Base-by-base conservation (phyloP, 2,113 vertebrate species). In the Antennarius striatus region DNA sequence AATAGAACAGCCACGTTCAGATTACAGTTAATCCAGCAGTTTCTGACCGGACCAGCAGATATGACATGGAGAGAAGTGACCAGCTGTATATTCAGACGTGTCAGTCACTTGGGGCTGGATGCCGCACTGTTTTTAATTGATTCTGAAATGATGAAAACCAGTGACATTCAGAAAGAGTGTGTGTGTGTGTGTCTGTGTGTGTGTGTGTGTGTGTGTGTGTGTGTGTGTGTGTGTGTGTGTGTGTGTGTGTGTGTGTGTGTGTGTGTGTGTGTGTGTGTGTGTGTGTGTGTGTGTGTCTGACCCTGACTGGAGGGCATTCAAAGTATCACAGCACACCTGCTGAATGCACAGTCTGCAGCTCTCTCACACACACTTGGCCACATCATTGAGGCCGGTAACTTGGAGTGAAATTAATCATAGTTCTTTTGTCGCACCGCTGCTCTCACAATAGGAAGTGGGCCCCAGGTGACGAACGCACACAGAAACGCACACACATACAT, bases 391-490 rank as follows among this genome's bases (percentile, higher is more conserved):
- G 86, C 84, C 77, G 83, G 84, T 87, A 86, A 89, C 86, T 86
- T 47, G 10, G 77, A 86, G 88, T 79, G 89, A 91, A 91, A 91
- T 92, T 90, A 92, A 91, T 91, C 90, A 91, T 91, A 82, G 82
- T 90, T 87, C 85, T 85, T 83, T 89, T 85, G 75, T 86, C 73
- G 81, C 88, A 81, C 86, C 69, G 63, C 80, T 88, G 88, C 85
- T 88, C 82, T 82, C 83, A 70, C 81, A 86, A 86, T 84, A 89
- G 84, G 86, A 88, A 70, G 76, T 77, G 5, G 47, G 80, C 77
- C 82, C 73, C 73, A 76, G 74, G 82, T 84, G 81, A 86, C 70
- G 72, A 63, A 54, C 52, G 62, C 45, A 51, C 56, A 50, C 29
- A 54, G 51, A 56, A 32, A 46, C n/a, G 55, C 56, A 70, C 53